These are phyloP conservation scores for Cephus spinipes DNA, from an alignment of 2,888 invertebrate genomes.

Conservation along the genomic window DNA sequence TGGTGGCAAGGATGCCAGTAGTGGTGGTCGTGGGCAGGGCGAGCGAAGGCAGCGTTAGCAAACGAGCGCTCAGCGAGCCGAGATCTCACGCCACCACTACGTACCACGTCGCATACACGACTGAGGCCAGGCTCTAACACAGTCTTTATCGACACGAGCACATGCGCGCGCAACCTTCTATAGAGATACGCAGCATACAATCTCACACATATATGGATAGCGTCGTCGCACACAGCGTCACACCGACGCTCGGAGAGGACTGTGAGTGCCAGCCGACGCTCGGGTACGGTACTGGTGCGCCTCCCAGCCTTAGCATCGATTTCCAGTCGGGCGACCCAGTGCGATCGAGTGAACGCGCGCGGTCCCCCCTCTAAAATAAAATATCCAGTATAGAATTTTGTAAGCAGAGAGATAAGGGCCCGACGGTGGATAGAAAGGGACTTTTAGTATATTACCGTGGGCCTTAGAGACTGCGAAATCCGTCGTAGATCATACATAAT, in stretches of 20 bases:
- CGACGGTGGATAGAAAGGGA: background rate
- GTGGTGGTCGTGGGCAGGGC: conserved; percentile 10
- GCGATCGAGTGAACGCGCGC: conserved; percentile 48
- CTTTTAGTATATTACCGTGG: background rate
- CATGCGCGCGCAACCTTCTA: conserved; percentile 6
- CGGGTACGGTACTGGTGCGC: conserved; percentile 46
- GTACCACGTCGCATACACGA: conserved; percentile 22
- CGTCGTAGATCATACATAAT: conserved; percentile 32
- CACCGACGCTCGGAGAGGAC: conserved; percentile 1
- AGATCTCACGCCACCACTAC: conserved; percentile 31
- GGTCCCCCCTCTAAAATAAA: conserved; percentile 15
- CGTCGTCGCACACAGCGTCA: conserved; percentile 1
- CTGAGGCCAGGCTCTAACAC: conserved; percentile 12
- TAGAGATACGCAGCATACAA: conserved; percentile 1
- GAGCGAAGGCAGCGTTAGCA: conserved; percentile 11
- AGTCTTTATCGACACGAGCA: conserved; percentile 10
- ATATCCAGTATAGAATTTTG: conserved; percentile 31
- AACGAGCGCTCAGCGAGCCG: conserved; percentile 10
- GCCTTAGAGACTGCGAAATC: conserved; percentile 29
- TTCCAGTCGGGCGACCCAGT: conserved; percentile 59
- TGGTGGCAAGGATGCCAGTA: conserved; percentile 1
- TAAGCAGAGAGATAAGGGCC: background rate
- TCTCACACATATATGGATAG: background rate
- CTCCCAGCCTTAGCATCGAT: conserved; percentile 60
- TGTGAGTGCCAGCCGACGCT: conserved; percentile 18